These are phyloP conservation scores for Anableps anableps DNA, from an alignment of 2,797 vertebrate species.

Conservation along the genomic window DNA sequence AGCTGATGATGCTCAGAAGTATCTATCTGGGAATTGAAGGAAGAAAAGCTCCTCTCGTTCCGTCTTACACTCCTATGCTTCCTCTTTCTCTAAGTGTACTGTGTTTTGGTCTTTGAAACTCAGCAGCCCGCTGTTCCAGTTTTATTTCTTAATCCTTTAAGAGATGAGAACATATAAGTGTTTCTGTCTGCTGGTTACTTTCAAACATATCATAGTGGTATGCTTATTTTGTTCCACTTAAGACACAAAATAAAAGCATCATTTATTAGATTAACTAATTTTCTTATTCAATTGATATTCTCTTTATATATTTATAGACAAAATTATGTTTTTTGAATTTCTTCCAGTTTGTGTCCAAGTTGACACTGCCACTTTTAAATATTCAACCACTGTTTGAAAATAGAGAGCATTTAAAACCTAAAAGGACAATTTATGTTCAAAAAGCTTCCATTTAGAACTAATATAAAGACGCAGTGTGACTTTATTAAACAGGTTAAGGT, in stretches of 20 bases:
- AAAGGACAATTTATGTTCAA: neutral
- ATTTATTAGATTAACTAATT: neutral
- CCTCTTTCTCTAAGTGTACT: slow-evolving; percentile 37
- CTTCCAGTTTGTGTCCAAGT: neutral
- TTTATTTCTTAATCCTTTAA: slow-evolving; percentile 52
- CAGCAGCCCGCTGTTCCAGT: slow-evolving; percentile 51
- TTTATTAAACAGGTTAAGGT: neutral
- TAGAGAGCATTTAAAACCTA: neutral
- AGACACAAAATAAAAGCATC: neutral
- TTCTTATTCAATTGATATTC: neutral
- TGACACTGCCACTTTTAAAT: neutral
- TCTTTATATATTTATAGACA: no score
- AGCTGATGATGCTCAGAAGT: slow-evolving; percentile 64
- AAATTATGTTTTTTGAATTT: neutral
- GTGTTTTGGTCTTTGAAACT: slow-evolving; percentile 40
- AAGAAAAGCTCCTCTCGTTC: slow-evolving; percentile 58
- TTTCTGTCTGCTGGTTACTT: neutral
- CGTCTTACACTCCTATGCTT: slow-evolving; percentile 36
- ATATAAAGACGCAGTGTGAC: neutral
- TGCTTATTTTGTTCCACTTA: neutral
- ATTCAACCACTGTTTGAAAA: neutral
- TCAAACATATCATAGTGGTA: neutral
- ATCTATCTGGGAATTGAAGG: slow-evolving; percentile 60
- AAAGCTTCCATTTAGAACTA: neutral
- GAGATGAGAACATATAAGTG: slow-evolving; percentile 11